phyloP scores from a whole-genome alignment of 1,140 invertebrate species.

The Brachionus manjavacas region DNA sequence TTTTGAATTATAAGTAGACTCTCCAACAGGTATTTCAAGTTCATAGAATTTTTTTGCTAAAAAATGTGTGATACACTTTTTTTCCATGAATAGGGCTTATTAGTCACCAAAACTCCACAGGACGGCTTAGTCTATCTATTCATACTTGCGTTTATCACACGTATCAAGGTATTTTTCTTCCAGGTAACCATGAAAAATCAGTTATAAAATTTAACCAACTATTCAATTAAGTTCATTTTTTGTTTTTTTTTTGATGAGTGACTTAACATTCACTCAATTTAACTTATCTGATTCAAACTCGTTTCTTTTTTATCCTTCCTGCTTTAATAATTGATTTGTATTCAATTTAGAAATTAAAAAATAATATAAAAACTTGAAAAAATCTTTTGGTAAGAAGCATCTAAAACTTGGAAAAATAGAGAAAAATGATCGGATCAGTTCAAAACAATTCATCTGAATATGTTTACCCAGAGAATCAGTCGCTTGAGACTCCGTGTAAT shows the following conservation, averaged over 20 bases:
- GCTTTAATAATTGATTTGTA: conserved; percentile 5
- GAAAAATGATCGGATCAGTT: neutral
- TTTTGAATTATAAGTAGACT: neutral
- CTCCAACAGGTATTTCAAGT: conserved; percentile 20
- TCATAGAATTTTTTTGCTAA: neutral
- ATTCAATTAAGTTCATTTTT: conserved; percentile 1
- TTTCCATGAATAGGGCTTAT: conserved; percentile 10
- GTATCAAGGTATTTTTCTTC: neutral
- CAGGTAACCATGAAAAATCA: neutral
- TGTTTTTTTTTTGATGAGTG: neutral
- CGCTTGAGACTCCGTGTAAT: neutral
- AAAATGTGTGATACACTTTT: conserved; percentile 35
- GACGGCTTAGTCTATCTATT: neutral
- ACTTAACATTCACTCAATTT: neutral
- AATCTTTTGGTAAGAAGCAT: neutral
- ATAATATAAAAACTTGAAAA: neutral
- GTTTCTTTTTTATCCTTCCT: neutral
- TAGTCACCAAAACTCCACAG: neutral
- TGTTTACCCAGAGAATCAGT: neutral
- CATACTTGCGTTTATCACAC: neutral
- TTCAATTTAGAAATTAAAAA: neutral
- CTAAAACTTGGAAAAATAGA: neutral
- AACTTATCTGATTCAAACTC: conserved; percentile 8
- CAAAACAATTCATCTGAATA: neutral
- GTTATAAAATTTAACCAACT: conserved; percentile 5